Conservation (phyloP, 2,888 invertebrate genomes). For the Liodrosophila aerea region DNA sequence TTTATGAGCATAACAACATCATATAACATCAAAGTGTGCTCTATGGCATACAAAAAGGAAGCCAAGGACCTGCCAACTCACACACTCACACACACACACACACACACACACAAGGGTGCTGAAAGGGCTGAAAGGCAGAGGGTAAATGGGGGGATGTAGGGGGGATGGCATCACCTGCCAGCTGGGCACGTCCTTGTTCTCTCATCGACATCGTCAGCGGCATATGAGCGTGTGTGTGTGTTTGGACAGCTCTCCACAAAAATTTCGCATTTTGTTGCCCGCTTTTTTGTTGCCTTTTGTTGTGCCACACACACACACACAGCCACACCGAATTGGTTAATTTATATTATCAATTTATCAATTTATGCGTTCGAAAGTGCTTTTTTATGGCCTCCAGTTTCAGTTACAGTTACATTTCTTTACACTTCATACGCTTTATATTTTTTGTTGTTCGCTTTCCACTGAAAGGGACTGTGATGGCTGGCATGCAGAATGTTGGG, state of each 20-base stretch:
- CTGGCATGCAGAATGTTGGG: not conserved
- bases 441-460: not conserved
- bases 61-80: conserved; percentile 47
- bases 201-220: not conserved
- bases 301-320: conserved; percentile 29
- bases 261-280: conserved; percentile 25
- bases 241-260: conserved; percentile 48
- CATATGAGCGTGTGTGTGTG: conserved; percentile 22
- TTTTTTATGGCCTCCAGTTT: conserved; percentile 64
- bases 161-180: conserved; percentile 39
- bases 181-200: conserved; percentile 40
- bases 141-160: not conserved
- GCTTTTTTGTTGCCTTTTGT: conserved; percentile 34
- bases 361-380: conserved; percentile 73
- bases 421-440: conserved; percentile 11
- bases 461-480: conserved; percentile 3
- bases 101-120: not conserved
- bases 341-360: conserved; percentile 76
- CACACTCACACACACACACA: conserved; percentile 22
- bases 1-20: conserved; percentile 71
- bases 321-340: conserved; percentile 64
- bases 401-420: conserved; percentile 36
- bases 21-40: conserved; percentile 69
- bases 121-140: not conserved
- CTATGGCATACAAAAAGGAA: conserved; percentile 59